Evolutionary conservation across 2,113 vertebrate species (phyloP), one percentile per base, ranked within the genome.

Genomic region (Spizaetus ornatus): DNA sequence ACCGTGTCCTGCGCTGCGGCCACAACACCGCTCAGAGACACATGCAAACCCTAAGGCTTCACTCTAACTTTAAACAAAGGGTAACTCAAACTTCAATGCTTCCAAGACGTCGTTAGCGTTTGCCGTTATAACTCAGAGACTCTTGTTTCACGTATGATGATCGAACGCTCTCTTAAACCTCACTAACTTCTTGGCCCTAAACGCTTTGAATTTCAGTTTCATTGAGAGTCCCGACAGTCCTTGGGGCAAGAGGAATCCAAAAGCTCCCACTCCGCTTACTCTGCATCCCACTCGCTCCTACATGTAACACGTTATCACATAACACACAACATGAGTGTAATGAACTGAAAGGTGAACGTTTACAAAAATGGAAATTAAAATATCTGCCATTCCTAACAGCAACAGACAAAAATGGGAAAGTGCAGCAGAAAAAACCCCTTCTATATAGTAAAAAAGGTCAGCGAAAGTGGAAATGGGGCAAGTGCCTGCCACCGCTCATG

Each of bases 221-320:
- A 32, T 2, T 52, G 4, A 23, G 34, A 19, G 18, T 22, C 42
- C 63, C 8, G 32, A 10, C 2, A 2, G 27, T 48, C 42, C 45
- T 56, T 1, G 0, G 65, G 6, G n/a, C 47, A 69, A 63, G 18
- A 42, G 38, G 36, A 67, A 78, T 15, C 4, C 6, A 36, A 36
- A 13, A 67, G 22, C 17, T 81, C 43, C 40, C 53, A 29, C 48
- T 59, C 56, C 42, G 13, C 38, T 47, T 16, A 21, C 36, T 83
- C 38, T 47, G n/a, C 36, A 36, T 11, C 76, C 17, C 4, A 47
- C 18, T 36, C 5, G 3, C 10, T 43, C 62, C 22, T 42, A 69
- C n/a, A 63, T 1, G 1, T 38, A 56, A 48, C 0, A 0, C 1
- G 0, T 32, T 32, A 16, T 19, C 48, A 38, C 7, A 19, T 2